Percentiles rank a stretch among this genome's conserved stretches.
Evolutionary conservation across 2,888 invertebrate genomes (phyloP).

Genomic region (Agrilus biguttatus): DNA sequence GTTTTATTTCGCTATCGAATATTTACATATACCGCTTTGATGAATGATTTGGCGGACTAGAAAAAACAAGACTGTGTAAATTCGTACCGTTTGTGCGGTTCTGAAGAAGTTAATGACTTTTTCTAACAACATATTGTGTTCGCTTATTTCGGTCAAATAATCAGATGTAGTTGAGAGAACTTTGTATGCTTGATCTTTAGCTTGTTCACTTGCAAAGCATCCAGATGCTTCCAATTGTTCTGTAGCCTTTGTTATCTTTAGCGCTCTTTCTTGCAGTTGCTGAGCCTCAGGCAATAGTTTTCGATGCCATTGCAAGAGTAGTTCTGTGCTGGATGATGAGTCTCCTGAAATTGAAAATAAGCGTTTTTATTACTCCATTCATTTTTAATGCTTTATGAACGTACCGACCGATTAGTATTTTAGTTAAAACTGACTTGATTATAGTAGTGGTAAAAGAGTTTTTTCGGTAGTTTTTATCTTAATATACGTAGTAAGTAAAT

Average conservation of each 20-base stretch:
- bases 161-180: constrained; percentile 52
- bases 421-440: neutral
- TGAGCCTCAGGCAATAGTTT: constrained; percentile 57
- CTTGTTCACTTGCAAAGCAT: constrained; percentile 55
- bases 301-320: constrained; percentile 51
- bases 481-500: no score
- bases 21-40: no score
- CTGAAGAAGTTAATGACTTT: constrained; percentile 59
- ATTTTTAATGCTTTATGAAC: neutral
- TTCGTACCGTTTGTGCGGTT: constrained; percentile 44
- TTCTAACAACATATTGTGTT: constrained; percentile 49
- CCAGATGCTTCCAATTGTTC: constrained; percentile 58
- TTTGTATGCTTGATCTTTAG: constrained; percentile 49
- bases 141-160: constrained; percentile 56
- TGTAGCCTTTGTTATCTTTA: constrained; percentile 63
- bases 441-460: neutral
- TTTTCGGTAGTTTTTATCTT: no score
- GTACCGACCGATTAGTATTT: no score
- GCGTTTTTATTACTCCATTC: neutral
- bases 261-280: constrained; percentile 57
- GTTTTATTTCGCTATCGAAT: neutral
- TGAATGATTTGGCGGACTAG: no score
- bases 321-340: constrained; percentile 51
- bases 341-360: constrained; percentile 39
- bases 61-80: neutral